These are phyloP conservation scores for Alsophila aescularia DNA, from an alignment of 2,888 invertebrate genomes.

Conservation along the genomic window DNA sequence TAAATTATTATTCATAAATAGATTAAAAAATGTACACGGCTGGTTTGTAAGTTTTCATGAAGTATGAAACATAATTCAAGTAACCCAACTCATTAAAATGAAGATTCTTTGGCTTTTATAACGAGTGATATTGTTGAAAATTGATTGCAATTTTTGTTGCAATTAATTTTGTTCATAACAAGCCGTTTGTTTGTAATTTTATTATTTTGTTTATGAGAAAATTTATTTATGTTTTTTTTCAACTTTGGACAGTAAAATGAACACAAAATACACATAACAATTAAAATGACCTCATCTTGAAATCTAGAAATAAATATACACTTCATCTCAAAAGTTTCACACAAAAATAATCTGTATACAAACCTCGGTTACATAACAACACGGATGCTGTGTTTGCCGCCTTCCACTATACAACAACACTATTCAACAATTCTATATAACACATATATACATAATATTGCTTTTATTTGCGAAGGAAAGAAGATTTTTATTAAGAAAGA, in stretches of 20 bases:
- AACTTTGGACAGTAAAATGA: conserved; percentile 29
- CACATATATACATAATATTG: conserved; percentile 30
- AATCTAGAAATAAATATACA: not conserved
- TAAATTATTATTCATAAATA: no score
- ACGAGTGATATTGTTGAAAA: no score
- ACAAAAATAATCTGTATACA: conserved; percentile 34
- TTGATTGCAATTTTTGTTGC: no score
- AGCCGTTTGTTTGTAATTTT: no score
- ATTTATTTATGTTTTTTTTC: not conserved
- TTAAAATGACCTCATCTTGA: not conserved
- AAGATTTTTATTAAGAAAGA: conserved; percentile 45
- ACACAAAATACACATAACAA: not conserved
- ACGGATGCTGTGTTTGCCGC: not conserved
- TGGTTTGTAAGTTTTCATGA: no score
- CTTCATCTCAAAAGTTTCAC: conserved; percentile 10
- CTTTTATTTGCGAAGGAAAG: conserved; percentile 40
- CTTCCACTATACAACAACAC: conserved; percentile 15
- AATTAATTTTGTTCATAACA: no score
- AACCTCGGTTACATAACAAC: conserved; percentile 39
- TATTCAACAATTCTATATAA: conserved; percentile 7
- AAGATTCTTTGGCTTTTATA: no score
- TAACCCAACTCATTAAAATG: no score
- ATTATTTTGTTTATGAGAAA: not conserved
- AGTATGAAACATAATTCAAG: no score
- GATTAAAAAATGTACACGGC: no score